phyloP scores from a whole-genome alignment of 2,113 vertebrate genomes.

The Columba livia region DNA sequence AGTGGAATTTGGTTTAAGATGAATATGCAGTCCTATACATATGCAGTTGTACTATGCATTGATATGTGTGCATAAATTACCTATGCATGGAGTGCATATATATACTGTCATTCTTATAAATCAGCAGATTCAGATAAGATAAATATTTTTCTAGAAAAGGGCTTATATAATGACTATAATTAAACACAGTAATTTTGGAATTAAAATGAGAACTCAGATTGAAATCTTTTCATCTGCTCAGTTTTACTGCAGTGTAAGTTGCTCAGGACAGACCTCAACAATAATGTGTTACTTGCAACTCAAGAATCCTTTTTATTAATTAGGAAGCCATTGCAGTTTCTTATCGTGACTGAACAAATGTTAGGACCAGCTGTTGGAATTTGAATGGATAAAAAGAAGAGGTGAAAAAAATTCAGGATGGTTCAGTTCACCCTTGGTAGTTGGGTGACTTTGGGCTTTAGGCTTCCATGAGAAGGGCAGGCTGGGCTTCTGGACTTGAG shows the following conservation, averaged over 20 bases:
- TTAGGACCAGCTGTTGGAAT: not conserved
- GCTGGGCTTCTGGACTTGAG: not conserved
- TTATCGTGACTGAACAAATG: not conserved
- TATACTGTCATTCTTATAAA: not conserved
- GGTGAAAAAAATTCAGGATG: not conserved
- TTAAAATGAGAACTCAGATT: not conserved
- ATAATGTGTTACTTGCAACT: not conserved
- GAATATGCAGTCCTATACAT: not conserved
- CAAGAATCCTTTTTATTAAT: not conserved
- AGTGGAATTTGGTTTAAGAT: slow-evolving; percentile 5
- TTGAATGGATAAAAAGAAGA: not conserved
- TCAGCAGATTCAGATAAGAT: slow-evolving; percentile 17
- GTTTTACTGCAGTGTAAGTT: not conserved
- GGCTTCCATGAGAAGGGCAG: not conserved
- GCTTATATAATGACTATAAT: not conserved
- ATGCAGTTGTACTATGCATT: not conserved
- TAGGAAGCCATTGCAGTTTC: not conserved
- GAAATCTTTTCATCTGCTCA: not conserved
- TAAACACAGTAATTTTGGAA: slow-evolving; percentile 4
- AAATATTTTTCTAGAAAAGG: slow-evolving; percentile 1
- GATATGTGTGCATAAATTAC: slow-evolving; percentile 2
- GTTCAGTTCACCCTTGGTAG: not conserved
- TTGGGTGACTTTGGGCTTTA: not conserved
- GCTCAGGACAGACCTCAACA: not conserved
- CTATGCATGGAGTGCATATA: not conserved